Conservation (phyloP, 2,888 invertebrate species). For the Athetis lepigone region DNA sequence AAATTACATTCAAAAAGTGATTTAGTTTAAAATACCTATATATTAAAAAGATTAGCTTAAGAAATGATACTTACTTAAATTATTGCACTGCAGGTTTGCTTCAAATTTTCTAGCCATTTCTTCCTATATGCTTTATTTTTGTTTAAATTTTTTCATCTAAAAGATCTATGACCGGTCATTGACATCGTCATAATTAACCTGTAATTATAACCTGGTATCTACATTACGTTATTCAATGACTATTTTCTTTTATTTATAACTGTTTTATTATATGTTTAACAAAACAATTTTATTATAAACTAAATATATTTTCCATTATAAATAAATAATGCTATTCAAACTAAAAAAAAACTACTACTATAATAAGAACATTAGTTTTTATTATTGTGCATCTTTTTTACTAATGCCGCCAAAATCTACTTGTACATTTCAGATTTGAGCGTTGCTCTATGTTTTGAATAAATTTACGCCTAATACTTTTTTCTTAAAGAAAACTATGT, state of each 20-base stretch:
- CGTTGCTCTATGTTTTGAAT: not conserved
- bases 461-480: not conserved
- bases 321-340: too few species aligned
- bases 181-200: constrained; percentile 5
- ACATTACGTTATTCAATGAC: too few species aligned
- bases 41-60: too few species aligned
- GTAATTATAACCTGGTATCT: not conserved
- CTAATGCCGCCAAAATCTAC: not conserved
- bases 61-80: too few species aligned
- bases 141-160: not conserved
- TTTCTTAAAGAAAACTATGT: not conserved
- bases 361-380: not conserved
- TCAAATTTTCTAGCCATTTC: not conserved
- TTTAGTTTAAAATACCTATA: too few species aligned
- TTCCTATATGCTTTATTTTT: not conserved
- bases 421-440: not conserved
- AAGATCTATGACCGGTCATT: not conserved
- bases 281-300: too few species aligned
- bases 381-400: not conserved
- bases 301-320: constrained; percentile 3
- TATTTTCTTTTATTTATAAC: too few species aligned
- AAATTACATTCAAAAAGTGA: too few species aligned
- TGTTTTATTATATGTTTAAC: too few species aligned
- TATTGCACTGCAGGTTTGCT: not conserved
- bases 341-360: not conserved